Base-by-base conservation (phyloP, 2,797 vertebrate genomes). In the Macropodus opercularis region DNA sequence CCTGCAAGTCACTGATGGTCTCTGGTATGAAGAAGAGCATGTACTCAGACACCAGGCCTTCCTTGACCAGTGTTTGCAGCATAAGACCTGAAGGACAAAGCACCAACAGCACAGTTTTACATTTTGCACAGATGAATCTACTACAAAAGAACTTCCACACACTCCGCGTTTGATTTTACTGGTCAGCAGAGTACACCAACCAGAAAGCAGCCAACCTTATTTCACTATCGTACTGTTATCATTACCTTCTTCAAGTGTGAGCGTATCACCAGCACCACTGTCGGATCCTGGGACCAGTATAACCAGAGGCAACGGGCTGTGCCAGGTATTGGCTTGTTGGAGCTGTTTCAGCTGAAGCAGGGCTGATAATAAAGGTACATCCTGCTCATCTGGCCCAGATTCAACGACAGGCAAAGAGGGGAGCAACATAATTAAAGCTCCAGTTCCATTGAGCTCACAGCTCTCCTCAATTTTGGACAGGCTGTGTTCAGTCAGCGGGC, bases 331-430 rank as follows among this genome's bases (percentile, higher is more conserved):
- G 34, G 90, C 94, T 64, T 97, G 94, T 61, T 98, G 94, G 2
- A 98, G 85, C 84, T 96, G 96, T 71, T 92, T 96, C 58, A 98
- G 89, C 83, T 98, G 96, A 32, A 98, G 90, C 63, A 96, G 69
- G 0, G 95, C 95, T 0, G 95, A 95, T 39, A 98, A 92, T 90
- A 96, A 92, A 26, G 92, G 91, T 0, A 96, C 83, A 1, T 97
- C 96, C 67, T 93, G 92, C 27, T 95, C 93, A 0, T 88, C 91
- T 3, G 48, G 2, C 0, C 71, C 87, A 1, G 40, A 69, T 22
- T 85, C 86, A 0, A 63, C 43, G 49, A 43, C 21, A 2, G 82
- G 68, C 52, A 65, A 69, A 55, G 91, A 79, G 0, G 96, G 94
- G 26, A 99, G 92, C 69, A 99, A 78, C 82, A 96, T 84, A 36